A percentile compares a stretch with the other conserved stretches of the same genome.
These are phyloP conservation scores for Drosophila eohydei DNA, from an alignment of 2,888 invertebrate genomes.

Conservation along the genomic window DNA sequence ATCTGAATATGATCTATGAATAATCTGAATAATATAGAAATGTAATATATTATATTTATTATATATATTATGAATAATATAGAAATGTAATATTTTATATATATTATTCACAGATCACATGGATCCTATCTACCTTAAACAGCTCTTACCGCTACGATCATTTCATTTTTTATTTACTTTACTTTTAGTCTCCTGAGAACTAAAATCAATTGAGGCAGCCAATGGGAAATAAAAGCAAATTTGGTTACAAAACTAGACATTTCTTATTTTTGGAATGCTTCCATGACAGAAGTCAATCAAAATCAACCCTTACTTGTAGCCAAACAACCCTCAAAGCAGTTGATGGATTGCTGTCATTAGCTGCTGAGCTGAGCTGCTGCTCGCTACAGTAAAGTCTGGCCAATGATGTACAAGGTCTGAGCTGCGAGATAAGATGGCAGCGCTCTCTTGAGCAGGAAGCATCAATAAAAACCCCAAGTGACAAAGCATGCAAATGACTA, in stretches of 20 bases:
- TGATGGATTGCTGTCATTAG: slow-evolving; percentile 74
- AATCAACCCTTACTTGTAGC: slow-evolving; percentile 34
- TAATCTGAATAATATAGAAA: no score
- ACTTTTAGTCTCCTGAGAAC: no score
- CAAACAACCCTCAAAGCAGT: slow-evolving; percentile 28
- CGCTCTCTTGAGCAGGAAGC: slow-evolving; percentile 30
- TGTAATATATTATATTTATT: no score
- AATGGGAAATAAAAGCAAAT: not conserved
- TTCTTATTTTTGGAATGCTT: not conserved
- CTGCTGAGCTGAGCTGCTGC: not conserved
- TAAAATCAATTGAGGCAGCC: no score
- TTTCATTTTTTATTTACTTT: no score
- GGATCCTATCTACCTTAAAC: no score
- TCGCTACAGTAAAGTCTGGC: slow-evolving; percentile 5
- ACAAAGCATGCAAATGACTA: slow-evolving; percentile 68
- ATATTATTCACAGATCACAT: no score
- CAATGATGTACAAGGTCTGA: slow-evolving; percentile 17
- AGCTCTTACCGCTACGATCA: no score
- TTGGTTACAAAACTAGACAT: slow-evolving; percentile 15
- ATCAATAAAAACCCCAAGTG: slow-evolving; percentile 8
- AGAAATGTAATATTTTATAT: no score
- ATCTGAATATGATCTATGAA: no score
- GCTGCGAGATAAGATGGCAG: slow-evolving; percentile 38
- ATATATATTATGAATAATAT: no score
- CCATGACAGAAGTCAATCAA: slow-evolving; percentile 43